phyloP scores from a whole-genome alignment of 2,797 vertebrate genomes.

The Gymnopithys bicolor region DNA sequence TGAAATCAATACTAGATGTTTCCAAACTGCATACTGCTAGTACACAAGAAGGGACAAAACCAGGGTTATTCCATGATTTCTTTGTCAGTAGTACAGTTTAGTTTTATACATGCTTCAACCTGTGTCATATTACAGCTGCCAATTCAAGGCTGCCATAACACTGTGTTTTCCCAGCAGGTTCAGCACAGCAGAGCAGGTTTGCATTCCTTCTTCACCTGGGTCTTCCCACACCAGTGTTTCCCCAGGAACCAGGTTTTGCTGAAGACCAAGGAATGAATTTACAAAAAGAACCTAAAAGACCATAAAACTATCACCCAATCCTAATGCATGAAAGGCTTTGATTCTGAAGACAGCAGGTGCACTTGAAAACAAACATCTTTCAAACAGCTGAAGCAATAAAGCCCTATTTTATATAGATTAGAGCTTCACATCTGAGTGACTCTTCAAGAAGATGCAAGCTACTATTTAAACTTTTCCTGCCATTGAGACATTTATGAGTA shows the following conservation, averaged over 20 bases:
- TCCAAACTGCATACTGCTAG: not conserved
- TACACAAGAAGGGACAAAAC: not conserved
- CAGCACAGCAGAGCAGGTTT: not conserved
- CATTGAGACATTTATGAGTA: not conserved
- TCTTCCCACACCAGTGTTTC: not conserved
- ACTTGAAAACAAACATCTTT: not conserved
- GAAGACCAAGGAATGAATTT: not conserved
- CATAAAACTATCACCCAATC: not conserved
- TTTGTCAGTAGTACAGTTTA: not conserved
- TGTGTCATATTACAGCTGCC: not conserved
- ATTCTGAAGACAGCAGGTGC: not conserved
- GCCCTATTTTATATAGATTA: not conserved
- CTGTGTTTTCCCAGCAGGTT: not conserved
- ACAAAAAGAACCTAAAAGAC: not conserved
- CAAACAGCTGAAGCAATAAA: slow-evolving; percentile 1
- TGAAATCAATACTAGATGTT: not conserved
- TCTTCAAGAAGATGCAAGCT: not conserved
- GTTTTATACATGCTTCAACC: not conserved
- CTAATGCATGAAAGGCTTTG: not conserved
- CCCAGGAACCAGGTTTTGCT: not conserved
- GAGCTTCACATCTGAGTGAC: not conserved
- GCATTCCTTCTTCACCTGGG: not conserved
- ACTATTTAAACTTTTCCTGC: not conserved
- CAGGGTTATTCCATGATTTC: not conserved
- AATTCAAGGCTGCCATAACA: not conserved